These are phyloP conservation scores for Amiota mariae DNA, from an alignment of 2,888 invertebrate genomes.

Conservation along the genomic window DNA sequence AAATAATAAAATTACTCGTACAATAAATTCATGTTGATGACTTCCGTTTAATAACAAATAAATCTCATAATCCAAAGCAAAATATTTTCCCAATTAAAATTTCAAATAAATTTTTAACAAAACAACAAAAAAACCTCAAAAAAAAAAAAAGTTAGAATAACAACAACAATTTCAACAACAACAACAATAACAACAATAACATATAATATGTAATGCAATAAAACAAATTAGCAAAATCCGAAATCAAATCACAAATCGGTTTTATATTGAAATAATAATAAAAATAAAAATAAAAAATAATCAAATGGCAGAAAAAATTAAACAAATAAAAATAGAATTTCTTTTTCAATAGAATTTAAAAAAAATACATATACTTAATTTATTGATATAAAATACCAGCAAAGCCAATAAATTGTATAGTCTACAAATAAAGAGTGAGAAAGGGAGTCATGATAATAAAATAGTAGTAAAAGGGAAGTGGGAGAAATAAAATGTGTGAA, in stretches of 20 bases:
- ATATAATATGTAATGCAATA: slow-evolving; percentile 50
- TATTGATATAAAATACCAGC: slow-evolving; percentile 56
- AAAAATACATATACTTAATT: slow-evolving; percentile 44
- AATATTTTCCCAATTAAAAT: slow-evolving; percentile 68
- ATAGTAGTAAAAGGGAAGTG: slow-evolving; percentile 39
- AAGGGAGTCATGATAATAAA: slow-evolving; percentile 37
- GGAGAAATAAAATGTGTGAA: slow-evolving; percentile 41
- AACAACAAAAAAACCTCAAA: slow-evolving; percentile 49
- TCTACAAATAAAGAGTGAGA: slow-evolving; percentile 4
- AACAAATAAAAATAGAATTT: slow-evolving; percentile 4
- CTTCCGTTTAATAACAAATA: slow-evolving; percentile 67
- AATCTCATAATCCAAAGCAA: slow-evolving; percentile 66
- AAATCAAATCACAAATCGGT: slow-evolving; percentile 37
- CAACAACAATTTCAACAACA: slow-evolving; percentile 21
- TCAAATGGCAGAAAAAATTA: slow-evolving; percentile 1
- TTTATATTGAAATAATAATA: slow-evolving; percentile 31
- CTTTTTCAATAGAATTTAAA: slow-evolving; percentile 8
- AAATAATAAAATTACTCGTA: slow-evolving; percentile 51
- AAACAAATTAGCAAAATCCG: slow-evolving; percentile 63
- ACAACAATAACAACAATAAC: neutral
- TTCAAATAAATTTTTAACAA: slow-evolving; percentile 51
- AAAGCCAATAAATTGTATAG: slow-evolving; percentile 53
- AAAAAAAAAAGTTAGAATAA: slow-evolving; percentile 31
- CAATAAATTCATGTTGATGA: slow-evolving; percentile 57
- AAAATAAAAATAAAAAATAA: slow-evolving; percentile 24